Conservation (phyloP, 2,888 invertebrate genomes). For the Cryptops parisi region DNA sequence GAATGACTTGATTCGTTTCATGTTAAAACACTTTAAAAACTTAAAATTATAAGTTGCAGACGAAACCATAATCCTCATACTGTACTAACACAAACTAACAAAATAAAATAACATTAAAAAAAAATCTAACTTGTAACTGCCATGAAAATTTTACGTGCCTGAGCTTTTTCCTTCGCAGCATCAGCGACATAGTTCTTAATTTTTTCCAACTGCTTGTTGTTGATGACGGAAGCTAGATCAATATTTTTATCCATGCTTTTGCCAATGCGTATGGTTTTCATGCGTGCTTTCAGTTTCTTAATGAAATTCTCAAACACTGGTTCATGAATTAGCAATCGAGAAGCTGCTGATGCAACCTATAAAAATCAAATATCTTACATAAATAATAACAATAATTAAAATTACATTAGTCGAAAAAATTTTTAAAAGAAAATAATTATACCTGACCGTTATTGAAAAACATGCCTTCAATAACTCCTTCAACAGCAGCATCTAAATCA, state of each 20-base stretch:
- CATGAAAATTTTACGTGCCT: no score
- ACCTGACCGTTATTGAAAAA: conserved; percentile 42
- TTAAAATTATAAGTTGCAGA: no score
- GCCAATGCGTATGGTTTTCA: conserved; percentile 33
- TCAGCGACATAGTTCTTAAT: conserved; percentile 19
- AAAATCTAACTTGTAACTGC: no score
- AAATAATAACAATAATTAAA: not conserved
- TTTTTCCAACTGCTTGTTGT: conserved; percentile 24
- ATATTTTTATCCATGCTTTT: conserved; percentile 34
- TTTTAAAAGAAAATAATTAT: conserved; percentile 3
- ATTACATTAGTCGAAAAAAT: not conserved
- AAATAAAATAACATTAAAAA: no score
- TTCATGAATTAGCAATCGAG: conserved; percentile 41
- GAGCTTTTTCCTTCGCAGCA: conserved; percentile 26
- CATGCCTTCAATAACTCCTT: conserved; percentile 37
- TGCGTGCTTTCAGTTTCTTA: conserved; percentile 33
- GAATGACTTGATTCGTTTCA: no score
- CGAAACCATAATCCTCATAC: no score
- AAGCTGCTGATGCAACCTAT: conserved; percentile 39
- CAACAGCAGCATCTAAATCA: conserved; percentile 42
- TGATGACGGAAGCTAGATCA: conserved; percentile 35
- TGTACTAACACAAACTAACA: no score
- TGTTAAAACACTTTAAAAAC: no score
- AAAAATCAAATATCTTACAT: conserved; percentile 18
- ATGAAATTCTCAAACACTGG: conserved; percentile 35